Percentiles rank a stretch among this genome's conserved stretches.
phyloP scores from a whole-genome alignment of 2,888 invertebrate genomes.

The Dicyrtoma fusca region DNA sequence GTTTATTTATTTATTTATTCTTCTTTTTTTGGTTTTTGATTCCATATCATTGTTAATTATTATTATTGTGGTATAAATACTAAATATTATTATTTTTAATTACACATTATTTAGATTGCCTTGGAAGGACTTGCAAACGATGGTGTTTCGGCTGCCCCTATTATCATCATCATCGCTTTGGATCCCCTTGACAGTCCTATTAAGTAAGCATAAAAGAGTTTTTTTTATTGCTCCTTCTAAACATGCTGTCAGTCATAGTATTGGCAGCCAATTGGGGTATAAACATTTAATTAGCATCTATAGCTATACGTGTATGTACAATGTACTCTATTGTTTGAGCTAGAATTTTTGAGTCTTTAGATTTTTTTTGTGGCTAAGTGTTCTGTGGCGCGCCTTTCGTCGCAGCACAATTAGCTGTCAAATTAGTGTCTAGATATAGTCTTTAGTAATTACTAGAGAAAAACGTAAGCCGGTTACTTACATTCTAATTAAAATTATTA shows the following conservation, averaged over 20 bases:
- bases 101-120: conserved; percentile 28
- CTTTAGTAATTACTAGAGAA: too few species aligned
- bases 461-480: too few species aligned
- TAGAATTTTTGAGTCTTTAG: too few species aligned
- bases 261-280: neutral
- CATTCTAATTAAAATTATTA: too few species aligned
- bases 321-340: too few species aligned
- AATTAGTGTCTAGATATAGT: too few species aligned
- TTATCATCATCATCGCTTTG: conserved; percentile 35
- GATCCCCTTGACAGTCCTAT: conserved; percentile 28
- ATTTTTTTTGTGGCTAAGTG: too few species aligned
- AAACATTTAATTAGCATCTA: too few species aligned
- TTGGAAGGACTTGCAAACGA: conserved; percentile 36
- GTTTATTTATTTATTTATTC: neutral
- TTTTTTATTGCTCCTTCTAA: too few species aligned
- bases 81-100: conserved; percentile 4
- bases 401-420: too few species aligned
- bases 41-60: neutral
- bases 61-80: neutral
- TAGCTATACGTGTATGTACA: too few species aligned
- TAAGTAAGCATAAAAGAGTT: conserved; percentile 9
- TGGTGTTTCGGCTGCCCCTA: conserved; percentile 32
- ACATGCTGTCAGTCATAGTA: neutral
- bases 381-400: too few species aligned
- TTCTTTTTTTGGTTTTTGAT: neutral